These are phyloP conservation scores for Dorcus hopei DNA, from an alignment of 2,888 invertebrate species.

Conservation along the genomic window DNA sequence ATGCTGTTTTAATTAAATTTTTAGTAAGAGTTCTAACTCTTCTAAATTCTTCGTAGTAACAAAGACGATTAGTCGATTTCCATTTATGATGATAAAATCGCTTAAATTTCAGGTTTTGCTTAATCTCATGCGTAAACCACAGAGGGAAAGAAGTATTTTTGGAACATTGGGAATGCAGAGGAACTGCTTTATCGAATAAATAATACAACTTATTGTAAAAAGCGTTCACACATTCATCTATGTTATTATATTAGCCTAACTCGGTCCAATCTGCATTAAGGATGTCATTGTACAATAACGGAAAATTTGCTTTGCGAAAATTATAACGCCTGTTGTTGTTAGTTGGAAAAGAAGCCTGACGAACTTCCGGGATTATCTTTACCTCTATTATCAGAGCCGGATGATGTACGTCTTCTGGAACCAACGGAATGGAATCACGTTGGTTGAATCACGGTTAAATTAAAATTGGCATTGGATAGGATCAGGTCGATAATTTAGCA, in stretches of 20 bases:
- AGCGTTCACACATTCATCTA: not conserved
- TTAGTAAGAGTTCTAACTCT: no score
- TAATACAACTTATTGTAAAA: no score
- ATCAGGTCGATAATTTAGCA: no score
- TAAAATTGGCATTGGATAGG: no score
- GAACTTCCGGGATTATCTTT: no score
- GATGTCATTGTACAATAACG: not conserved
- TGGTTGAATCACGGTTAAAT: not conserved
- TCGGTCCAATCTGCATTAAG: not conserved
- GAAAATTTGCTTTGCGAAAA: conserved; percentile 4
- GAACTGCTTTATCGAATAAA: no score
- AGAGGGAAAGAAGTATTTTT: not conserved
- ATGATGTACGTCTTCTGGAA: not conserved
- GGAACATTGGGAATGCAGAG: not conserved
- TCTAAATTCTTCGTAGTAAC: no score
- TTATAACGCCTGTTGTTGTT: not conserved
- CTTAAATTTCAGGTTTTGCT: no score
- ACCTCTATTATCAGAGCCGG: not conserved
- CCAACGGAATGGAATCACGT: not conserved
- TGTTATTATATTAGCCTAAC: not conserved
- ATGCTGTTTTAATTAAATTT: no score
- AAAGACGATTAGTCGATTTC: no score
- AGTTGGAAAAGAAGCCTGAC: not conserved
- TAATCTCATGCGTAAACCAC: conserved; percentile 1
- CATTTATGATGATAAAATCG: no score